These are phyloP conservation scores for Chlamydotis undulata DNA, from an alignment of 2,113 vertebrate species.

Conservation along the genomic window DNA sequence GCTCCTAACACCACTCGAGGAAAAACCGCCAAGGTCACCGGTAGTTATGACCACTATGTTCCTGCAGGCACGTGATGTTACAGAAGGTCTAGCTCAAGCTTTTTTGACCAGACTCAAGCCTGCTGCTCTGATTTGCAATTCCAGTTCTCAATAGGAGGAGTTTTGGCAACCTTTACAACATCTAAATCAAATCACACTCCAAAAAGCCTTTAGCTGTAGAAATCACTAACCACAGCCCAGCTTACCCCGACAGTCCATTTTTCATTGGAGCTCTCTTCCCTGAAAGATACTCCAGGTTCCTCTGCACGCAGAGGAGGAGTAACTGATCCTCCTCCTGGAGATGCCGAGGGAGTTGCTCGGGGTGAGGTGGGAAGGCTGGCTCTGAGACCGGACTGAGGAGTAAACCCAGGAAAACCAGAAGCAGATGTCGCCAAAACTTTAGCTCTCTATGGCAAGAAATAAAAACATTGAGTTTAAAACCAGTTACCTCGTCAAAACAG, in stretches of 20 bases:
- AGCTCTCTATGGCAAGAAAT: constrained; percentile 80
- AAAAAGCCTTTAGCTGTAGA: not conserved
- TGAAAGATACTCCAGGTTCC: constrained; percentile 88
- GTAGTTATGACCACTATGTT: not conserved
- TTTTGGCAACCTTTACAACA: not conserved
- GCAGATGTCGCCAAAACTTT: constrained; percentile 83
- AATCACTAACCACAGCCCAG: not conserved
- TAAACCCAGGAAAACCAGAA: constrained; percentile 85
- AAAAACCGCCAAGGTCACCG: not conserved
- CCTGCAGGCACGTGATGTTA: not conserved
- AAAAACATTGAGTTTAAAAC: not conserved
- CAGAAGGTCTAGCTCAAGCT: too few relatives aligned
- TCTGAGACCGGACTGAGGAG: constrained; percentile 91
- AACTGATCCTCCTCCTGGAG: constrained; percentile 83
- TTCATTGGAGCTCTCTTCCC: constrained; percentile 74
- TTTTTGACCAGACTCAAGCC: not conserved
- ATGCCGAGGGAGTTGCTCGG: constrained; percentile 86
- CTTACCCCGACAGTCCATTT: constrained; percentile 84
- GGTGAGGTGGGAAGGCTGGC: constrained; percentile 89
- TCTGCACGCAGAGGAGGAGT: constrained; percentile 86
- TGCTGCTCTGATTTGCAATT: not conserved
- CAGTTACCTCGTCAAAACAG: not conserved
- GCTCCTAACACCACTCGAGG: not conserved
- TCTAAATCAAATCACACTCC: not conserved
- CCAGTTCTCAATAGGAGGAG: not conserved